Evolutionary conservation across 1,140 invertebrate genomes (phyloP).

Genomic region (Uloborus diversus): DNA sequence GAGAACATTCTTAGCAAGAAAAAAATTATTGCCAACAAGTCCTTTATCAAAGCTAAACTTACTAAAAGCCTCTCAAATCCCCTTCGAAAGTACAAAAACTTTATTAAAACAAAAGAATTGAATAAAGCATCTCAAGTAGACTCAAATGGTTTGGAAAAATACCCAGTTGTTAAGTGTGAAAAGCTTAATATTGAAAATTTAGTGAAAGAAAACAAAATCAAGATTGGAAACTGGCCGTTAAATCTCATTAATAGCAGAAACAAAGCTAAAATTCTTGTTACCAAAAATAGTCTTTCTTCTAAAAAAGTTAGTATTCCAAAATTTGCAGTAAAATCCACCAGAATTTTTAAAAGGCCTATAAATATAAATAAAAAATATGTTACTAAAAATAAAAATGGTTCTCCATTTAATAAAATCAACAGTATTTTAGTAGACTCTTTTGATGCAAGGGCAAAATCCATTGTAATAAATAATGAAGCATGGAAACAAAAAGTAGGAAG

Average conservation of each 20-base stretch:
- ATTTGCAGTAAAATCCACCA: not conserved
- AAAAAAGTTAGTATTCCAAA: not conserved
- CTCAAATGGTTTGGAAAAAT: slow-evolving; percentile 30
- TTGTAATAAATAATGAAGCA: not conserved
- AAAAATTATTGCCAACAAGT: not conserved
- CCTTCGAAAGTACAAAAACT: slow-evolving; percentile 21
- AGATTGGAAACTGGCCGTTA: slow-evolving; percentile 44
- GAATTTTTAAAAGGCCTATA: slow-evolving; percentile 31
- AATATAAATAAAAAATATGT: slow-evolving; percentile 6
- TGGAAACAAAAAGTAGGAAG: slow-evolving; percentile 8
- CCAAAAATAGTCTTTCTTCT: not conserved
- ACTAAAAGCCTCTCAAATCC: slow-evolving; percentile 1
- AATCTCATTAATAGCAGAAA: not conserved
- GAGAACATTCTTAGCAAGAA: not conserved
- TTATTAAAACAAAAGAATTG: slow-evolving; percentile 15
- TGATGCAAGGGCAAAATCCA: not conserved
- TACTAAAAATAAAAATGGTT: not conserved
- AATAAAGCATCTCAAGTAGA: slow-evolving; percentile 27
- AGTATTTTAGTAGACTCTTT: slow-evolving; percentile 26
- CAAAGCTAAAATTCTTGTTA: not conserved
- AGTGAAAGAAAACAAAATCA: slow-evolving; percentile 31
- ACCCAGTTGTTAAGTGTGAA: slow-evolving; percentile 36
- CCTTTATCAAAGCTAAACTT: not conserved
- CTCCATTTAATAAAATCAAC: not conserved
- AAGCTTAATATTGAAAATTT: slow-evolving; percentile 39